These are phyloP conservation scores for Andrena cerasifolii DNA, from an alignment of 1,140 invertebrate species.

Conservation along the genomic window DNA sequence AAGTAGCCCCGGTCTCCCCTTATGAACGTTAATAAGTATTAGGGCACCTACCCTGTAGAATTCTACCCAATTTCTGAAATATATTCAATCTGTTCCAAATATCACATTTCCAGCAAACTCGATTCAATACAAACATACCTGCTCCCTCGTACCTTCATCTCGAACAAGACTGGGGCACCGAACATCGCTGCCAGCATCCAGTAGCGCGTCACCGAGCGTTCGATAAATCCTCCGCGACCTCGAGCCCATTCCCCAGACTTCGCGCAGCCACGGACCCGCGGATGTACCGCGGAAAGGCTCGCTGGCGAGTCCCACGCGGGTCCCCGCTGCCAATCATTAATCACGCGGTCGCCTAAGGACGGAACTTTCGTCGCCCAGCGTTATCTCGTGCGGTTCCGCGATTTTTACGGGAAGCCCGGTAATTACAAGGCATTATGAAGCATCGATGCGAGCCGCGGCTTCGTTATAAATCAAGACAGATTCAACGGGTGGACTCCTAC, in stretches of 20 bases:
- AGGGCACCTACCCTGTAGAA: too few relatives aligned
- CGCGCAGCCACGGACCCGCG: neutral
- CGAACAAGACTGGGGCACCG: neutral
- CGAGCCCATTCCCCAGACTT: neutral
- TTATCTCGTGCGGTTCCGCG: conserved; percentile 28
- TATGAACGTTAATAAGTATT: too few relatives aligned
- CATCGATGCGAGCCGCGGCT: conserved; percentile 42
- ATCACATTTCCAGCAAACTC: too few relatives aligned
- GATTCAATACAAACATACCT: too few relatives aligned
- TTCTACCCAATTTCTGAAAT: too few relatives aligned
- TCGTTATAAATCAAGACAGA: conserved; percentile 51
- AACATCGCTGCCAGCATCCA: neutral
- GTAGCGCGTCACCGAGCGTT: neutral
- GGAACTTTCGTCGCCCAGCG: conserved; percentile 27
- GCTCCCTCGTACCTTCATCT: neutral
- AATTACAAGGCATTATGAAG: conserved; percentile 51
- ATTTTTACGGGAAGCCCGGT: conserved; percentile 30
- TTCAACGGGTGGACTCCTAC: conserved; percentile 40
- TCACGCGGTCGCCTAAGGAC: conserved; percentile 1
- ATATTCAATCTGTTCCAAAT: too few relatives aligned
- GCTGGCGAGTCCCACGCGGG: conserved; percentile 2
- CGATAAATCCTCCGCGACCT: neutral
- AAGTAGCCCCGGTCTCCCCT: too few relatives aligned
- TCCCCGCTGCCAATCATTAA: conserved; percentile 10
- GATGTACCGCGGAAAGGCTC: neutral